Evolutionary conservation across 2,888 invertebrate species (phyloP), one percentile per base, ranked within the genome.

Genomic region (Phrixothrix hirtus): DNA sequence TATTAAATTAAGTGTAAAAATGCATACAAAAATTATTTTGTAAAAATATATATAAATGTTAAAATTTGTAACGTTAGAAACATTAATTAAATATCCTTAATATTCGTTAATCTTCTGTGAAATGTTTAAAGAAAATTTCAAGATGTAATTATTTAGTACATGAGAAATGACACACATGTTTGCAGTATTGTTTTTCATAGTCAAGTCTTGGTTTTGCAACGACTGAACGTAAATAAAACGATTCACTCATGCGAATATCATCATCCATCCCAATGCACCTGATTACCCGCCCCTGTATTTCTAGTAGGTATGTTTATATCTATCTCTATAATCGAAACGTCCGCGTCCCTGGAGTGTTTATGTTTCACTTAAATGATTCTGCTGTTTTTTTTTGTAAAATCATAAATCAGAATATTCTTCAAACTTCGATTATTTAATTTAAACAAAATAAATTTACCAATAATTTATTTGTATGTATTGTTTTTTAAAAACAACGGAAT

Each of bases 211-310:
- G 42, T 49, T 54, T 48, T 48, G 54, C 45, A 49, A 44, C 30
- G 49, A 54, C 39, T 54, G 44, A 54, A 54, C 49, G 43, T 54
- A 54, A 54, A 54, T 46, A 54, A 46, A 54, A 49, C 48, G 49
- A 49, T 12, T 49, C 54, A 45, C 49, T 54, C 54, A 49, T 54
- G 54, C 54, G 54, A 45, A 45, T 54, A 54, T 49, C 48, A 49
- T 54, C 49, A 54, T 49, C 36, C 54, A 49, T 45, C 41, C 49
- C 45, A 41, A 45, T 54, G 44, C 54, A 54, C 54, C 54, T 54
- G 54, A 54, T 54, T 54, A 54, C 48, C 43, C 49, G 54, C 54
- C 54, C 54, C 35, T 54, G 47, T 49, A 49, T 54, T 54, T 54
- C 48, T 54, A 43, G 36, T 49, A n/a, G n/a, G n/a, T n/a, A 30